Evolutionary conservation across 2,797 vertebrate genomes (phyloP).

Genomic region (Lophius americanus): DNA sequence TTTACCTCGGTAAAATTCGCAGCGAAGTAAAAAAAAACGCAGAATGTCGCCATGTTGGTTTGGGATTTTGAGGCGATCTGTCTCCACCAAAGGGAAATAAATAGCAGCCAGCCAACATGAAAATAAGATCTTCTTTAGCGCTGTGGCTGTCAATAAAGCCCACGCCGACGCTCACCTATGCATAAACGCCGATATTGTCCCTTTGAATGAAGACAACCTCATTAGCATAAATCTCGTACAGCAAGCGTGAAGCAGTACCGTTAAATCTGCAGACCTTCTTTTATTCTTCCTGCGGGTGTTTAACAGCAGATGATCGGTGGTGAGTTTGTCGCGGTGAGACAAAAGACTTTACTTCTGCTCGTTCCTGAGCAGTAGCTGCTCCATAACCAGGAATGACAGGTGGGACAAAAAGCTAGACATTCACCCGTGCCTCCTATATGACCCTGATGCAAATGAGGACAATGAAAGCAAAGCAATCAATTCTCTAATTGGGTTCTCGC

Average conservation of each 20-base stretch:
- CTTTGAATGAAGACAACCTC: background rate
- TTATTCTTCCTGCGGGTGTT: conserved; percentile 35
- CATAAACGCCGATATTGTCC: background rate
- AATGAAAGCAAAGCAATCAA: conserved; percentile 77
- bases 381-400: conserved; percentile 42
- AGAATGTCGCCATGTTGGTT: background rate
- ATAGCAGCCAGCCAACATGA: background rate
- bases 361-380: conserved; percentile 40
- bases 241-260: conserved; percentile 2
- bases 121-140: background rate
- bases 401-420: conserved; percentile 65
- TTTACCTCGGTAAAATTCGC: too few species aligned
- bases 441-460: conserved; percentile 74
- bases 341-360: conserved; percentile 49
- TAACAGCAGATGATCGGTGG: conserved; percentile 47
- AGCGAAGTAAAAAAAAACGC: background rate
- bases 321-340: conserved; percentile 31
- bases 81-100: background rate
- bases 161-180: background rate
- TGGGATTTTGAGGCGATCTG: background rate
- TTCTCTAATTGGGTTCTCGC: conserved; percentile 75
- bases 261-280: conserved; percentile 4
- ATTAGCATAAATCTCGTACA: conserved; percentile 14
- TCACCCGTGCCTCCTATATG: conserved; percentile 73
- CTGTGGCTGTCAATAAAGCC: background rate